Conservation (phyloP, 2,113 vertebrate genomes). For the Lathamus discolor region DNA sequence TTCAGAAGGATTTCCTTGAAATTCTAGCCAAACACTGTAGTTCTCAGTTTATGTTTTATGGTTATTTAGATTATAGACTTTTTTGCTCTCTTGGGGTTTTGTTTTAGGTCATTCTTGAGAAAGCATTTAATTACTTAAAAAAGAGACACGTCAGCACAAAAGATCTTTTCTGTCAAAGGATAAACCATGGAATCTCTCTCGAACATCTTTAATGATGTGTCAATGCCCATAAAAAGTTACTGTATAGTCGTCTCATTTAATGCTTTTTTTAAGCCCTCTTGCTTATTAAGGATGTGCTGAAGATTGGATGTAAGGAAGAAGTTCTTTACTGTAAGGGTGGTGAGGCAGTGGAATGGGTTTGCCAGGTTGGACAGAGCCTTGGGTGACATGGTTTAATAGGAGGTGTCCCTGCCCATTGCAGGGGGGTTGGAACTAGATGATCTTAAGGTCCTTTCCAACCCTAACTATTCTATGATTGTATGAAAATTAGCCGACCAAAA, state of each 20-base stretch:
- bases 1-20: slow-evolving; percentile 5
- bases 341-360: too few relatives aligned
- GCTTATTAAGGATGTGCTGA: not conserved
- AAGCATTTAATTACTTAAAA: not conserved
- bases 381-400: too few relatives aligned
- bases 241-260: not conserved
- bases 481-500: slow-evolving; percentile 18
- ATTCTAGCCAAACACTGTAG: not conserved
- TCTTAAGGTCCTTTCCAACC: too few relatives aligned
- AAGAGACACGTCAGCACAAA: not conserved
- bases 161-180: not conserved
- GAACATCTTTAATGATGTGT: not conserved
- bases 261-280: not conserved
- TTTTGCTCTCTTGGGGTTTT: not conserved
- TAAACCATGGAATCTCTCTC: not conserved
- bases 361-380: too few relatives aligned
- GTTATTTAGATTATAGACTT: not conserved
- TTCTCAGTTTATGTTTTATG: not conserved
- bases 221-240: not conserved
- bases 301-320: not conserved
- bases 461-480: too few relatives aligned
- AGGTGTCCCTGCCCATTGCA: too few relatives aligned
- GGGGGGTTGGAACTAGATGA: too few relatives aligned
- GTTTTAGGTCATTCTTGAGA: not conserved
- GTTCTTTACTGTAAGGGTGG: too few relatives aligned